Evolutionary conservation across 1,140 invertebrate species (phyloP).

Genomic region (Drosophila sturtevanti): DNA sequence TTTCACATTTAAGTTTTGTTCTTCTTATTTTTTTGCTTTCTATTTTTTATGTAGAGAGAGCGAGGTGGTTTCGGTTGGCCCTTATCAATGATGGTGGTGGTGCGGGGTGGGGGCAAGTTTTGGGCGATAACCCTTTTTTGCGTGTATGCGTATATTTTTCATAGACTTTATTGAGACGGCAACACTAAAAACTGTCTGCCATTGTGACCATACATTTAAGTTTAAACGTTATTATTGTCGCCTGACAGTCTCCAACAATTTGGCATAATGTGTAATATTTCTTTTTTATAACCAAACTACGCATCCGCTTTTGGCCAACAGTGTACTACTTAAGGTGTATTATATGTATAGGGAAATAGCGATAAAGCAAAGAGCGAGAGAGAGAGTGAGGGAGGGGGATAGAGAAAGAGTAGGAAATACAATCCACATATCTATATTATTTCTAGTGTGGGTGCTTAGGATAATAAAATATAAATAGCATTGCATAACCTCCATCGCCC

Average conservation of each 20-base stretch:
- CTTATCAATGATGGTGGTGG: conserved; percentile 11
- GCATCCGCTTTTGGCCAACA: conserved; percentile 47
- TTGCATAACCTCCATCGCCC: conserved; percentile 49
- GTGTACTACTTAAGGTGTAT: conserved; percentile 53
- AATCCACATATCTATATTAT: conserved; percentile 35
- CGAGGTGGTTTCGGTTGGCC: conserved; percentile 1
- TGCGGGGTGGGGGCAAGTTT: neutral
- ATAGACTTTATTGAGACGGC: conserved; percentile 52
- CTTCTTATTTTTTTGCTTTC: conserved; percentile 21
- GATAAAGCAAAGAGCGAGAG: conserved; percentile 3
- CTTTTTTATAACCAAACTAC: conserved; percentile 76
- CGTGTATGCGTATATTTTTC: conserved; percentile 37
- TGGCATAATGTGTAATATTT: conserved; percentile 81
- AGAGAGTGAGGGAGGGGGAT: neutral
- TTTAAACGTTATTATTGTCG: conserved; percentile 81
- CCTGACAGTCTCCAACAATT: conserved; percentile 77
- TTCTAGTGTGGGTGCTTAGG: conserved; percentile 40
- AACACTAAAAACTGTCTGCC: conserved; percentile 75
- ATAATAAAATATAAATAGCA: conserved; percentile 72
- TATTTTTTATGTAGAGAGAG: too few relatives aligned
- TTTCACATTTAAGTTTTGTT: conserved; percentile 25
- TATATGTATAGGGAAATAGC: conserved; percentile 19
- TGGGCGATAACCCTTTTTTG: conserved; percentile 21
- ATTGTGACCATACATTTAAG: conserved; percentile 68
- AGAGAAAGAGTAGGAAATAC: neutral